Evolutionary conservation across 2,888 invertebrate species (phyloP), one percentile per base, ranked within the genome.

Genomic region (Trimorus sp.): DNA sequence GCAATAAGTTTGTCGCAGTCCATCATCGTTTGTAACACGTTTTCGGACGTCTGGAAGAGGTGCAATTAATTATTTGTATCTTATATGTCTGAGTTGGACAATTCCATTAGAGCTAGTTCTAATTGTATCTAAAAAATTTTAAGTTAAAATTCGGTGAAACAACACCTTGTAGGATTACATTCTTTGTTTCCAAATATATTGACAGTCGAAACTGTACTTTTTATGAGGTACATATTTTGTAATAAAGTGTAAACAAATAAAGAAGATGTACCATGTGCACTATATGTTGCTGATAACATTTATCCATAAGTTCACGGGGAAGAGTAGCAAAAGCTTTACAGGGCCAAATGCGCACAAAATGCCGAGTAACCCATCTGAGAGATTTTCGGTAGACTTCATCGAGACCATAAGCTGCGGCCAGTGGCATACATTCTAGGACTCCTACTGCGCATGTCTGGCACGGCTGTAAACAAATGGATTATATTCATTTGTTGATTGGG

Each of bases 261-360:
- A n/a, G 26, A 26, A 26, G 3, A 37, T 63, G 37, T 90, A 94
- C 94, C 93, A 97, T 94, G 89, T 97, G 96, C 0, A 96, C 94
- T 11, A 96, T 94, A 87, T 96, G 96, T 88, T 97, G 96, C 88
- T 96, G 96, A 85, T 95, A 96, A 90, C 97, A 97, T 89, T 97
- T 96, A 63, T 96, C 96, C 84, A 96, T 93, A 6, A 97, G 93
- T 88, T 97, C 97, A 45, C 96, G 94, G 0, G 97, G 96, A 76
- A 98, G 92, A 56, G 95, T 95, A 0, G 97, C 96, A 92, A 98
- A 98, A 3, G 96, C 95, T 87, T 97, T 95, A 1, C 97, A 97
- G 0, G 98, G 96, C 98, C 98, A 98, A 62, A 98, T 96, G 88
- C 96, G 94, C 7, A 95, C 94, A 91, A 98, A 98, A 91, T 98